Base-by-base conservation (phyloP, 2,888 invertebrate species). In the Megamerina dolium region DNA sequence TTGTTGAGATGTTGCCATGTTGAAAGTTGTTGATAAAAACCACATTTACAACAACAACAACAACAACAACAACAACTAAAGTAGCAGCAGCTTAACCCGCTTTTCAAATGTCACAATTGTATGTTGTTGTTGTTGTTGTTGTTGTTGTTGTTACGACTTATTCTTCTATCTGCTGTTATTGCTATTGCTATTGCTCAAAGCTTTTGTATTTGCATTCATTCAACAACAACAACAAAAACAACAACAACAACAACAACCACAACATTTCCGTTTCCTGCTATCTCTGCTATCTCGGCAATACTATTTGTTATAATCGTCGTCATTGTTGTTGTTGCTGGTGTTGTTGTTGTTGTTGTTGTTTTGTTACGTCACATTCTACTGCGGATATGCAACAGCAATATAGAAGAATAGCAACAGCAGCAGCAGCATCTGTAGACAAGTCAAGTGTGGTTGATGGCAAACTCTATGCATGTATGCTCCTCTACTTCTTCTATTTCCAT, bases 11-110 rank as follows among this genome's bases (percentile, higher is more conserved):
- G n/a, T n/a, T n/a, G n/a, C n/a, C n/a, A n/a, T n/a, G n/a, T n/a
- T n/a, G n/a, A 39, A 44, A 44, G 44, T 44, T 44, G 44, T 36
- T 36, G 44, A 44, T 44, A 44, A 44, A 39, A 44, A 29, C 44
- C 41, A 37, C 26, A 27, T 33, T 31, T 20, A 37, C 23, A 26
- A 38, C 2, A 3, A 37, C 36, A 27, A 6, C 10, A 14, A 21
- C 27, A 39, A n/a, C 20, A 14, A 42, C 19, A 30, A 21, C 31
- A 35, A n/a, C 17, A 29, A 16, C 36, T 32, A 23, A 26, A 23
- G 31, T 37, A 19, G n/a, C n/a, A 38, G 32, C 44, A 39, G 48
- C 45, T 39, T 39, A 43, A 42, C 44, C 46, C 48, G 40, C 37
- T 37, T 38, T n/a, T n/a, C n/a, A n/a, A n/a, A n/a, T n/a, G n/a